A percentile compares a stretch with the other conserved stretches of the same genome.
These are phyloP conservation scores for Dicaeum eximium DNA, from an alignment of 2,113 vertebrate genomes.

Conservation along the genomic window DNA sequence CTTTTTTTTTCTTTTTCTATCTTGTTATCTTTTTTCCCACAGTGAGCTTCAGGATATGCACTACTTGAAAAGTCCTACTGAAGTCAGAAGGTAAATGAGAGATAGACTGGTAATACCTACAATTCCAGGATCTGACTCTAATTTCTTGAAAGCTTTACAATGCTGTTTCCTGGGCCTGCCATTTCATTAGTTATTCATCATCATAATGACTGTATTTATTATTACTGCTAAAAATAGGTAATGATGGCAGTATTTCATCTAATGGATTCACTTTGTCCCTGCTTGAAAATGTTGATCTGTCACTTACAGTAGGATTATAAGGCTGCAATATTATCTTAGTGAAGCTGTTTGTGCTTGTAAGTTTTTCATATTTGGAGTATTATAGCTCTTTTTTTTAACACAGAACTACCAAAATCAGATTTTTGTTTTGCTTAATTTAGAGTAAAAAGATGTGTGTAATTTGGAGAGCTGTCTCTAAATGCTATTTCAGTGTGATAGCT, in stretches of 20 bases:
- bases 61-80: neutral
- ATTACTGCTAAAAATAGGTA: slow-evolving; percentile 61
- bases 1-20: neutral
- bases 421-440: neutral
- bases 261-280: slow-evolving; percentile 33
- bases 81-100: neutral
- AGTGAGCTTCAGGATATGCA: neutral
- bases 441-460: neutral
- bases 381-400: neutral
- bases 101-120: neutral
- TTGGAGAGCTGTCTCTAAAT: neutral
- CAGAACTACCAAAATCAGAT: neutral
- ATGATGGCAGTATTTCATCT: slow-evolving; percentile 34
- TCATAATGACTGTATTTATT: slow-evolving; percentile 63
- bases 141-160: slow-evolving; percentile 53
- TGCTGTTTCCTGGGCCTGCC: slow-evolving; percentile 36
- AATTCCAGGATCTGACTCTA: slow-evolving; percentile 27
- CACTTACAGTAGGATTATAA: slow-evolving; percentile 2
- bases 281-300: slow-evolving; percentile 29
- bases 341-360: neutral
- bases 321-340: neutral
- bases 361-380: neutral
- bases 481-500: neutral
- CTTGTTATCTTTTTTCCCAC: neutral
- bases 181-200: slow-evolving; percentile 65